Conservation (phyloP, 1,140 invertebrate genomes). For the Psilanteris sp. region DNA sequence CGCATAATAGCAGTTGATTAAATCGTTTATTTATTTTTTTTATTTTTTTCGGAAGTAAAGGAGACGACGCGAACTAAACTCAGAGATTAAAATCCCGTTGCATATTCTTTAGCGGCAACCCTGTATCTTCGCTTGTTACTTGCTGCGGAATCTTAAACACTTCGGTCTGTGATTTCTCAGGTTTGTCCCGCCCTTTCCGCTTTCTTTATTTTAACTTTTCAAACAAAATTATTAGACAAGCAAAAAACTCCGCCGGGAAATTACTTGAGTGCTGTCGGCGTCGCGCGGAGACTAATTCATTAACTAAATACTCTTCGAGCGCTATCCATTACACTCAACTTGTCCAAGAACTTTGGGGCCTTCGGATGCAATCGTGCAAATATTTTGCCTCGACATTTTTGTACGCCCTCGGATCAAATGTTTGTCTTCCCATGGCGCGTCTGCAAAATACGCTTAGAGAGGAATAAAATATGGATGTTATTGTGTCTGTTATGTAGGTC, state of each 20-base stretch:
- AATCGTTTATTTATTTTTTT: too few species aligned
- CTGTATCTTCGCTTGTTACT: conserved; percentile 21
- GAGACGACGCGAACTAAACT: conserved; percentile 12
- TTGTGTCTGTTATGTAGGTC: conserved; percentile 33
- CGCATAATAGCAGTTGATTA: conserved; percentile 57
- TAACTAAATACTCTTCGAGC: conserved; percentile 59
- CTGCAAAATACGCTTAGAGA: not conserved
- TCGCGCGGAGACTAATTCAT: conserved; percentile 56
- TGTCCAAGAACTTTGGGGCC: conserved; percentile 5
- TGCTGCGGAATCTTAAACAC: conserved; percentile 37
- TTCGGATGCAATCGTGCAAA: conserved; percentile 15
- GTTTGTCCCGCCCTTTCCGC: conserved; percentile 16
- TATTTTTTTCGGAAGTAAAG: conserved; percentile 21
- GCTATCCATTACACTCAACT: conserved; percentile 38
- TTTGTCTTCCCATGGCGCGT: conserved; percentile 15
- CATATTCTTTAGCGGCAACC: conserved; percentile 35
- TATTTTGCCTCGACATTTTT: conserved; percentile 17
- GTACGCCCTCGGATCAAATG: conserved; percentile 13
- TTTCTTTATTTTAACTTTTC: conserved; percentile 54
- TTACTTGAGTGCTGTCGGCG: conserved; percentile 53
- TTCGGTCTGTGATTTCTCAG: not conserved
- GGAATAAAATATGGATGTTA: conserved; percentile 33
- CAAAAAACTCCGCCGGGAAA: conserved; percentile 53
- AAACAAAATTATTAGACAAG: conserved; percentile 56
- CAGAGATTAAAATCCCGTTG: conserved; percentile 53